These are phyloP conservation scores for Lophotriccus pileatus DNA, from an alignment of 2,797 vertebrate species.

Conservation along the genomic window DNA sequence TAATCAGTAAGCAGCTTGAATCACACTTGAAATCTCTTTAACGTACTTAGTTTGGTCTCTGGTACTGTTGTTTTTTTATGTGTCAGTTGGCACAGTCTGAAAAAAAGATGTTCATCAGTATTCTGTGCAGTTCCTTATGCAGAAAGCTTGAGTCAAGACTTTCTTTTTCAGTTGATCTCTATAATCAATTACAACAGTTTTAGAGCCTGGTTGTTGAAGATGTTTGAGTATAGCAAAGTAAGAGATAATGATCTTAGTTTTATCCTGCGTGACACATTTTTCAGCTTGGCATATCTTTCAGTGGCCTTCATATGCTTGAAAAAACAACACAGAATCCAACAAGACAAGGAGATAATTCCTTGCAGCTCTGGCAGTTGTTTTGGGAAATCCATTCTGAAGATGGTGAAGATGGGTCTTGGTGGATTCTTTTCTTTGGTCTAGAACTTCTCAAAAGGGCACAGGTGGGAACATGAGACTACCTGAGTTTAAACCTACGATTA, in stretches of 20 bases:
- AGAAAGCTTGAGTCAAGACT: constrained; percentile 54
- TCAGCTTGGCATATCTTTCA: constrained; percentile 7
- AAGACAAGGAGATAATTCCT: constrained; percentile 23
- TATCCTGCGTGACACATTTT: constrained; percentile 31
- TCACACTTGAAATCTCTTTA: constrained; percentile 69
- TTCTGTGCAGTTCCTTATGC: constrained; percentile 45
- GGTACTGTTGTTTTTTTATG: constrained; percentile 59
- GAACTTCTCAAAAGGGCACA: constrained; percentile 1
- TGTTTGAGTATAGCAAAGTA: constrained; percentile 54
- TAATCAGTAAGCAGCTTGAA: constrained; percentile 77
- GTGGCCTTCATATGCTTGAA: not conserved
- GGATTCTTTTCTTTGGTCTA: constrained; percentile 29
- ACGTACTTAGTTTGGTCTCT: constrained; percentile 69
- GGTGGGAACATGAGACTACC: not conserved
- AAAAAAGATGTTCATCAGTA: constrained; percentile 75
- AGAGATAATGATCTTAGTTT: constrained; percentile 58
- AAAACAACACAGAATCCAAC: not conserved
- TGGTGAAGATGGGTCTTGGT: not conserved
- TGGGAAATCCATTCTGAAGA: not conserved
- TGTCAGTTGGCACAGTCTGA: constrained; percentile 67
- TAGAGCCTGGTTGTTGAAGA: constrained; percentile 1
- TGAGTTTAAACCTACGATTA: not conserved
- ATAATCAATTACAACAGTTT: constrained; percentile 39
- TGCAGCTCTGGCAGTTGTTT: not conserved
- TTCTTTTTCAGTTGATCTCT: constrained; percentile 52